phyloP scores from a whole-genome alignment of 2,888 invertebrate species.

The Archips crataeganus region DNA sequence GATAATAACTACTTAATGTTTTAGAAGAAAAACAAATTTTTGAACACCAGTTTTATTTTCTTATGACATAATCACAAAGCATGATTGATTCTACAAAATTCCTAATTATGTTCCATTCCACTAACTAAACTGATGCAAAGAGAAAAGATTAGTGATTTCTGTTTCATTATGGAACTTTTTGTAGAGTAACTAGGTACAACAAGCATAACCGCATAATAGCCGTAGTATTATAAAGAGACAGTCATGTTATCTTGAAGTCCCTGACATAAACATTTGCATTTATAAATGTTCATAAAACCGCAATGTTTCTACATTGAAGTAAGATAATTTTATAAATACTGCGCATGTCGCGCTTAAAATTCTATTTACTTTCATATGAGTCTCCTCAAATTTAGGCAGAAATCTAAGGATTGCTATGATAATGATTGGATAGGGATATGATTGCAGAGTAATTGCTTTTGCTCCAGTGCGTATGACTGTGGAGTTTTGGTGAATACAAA shows the following conservation, averaged over 20 bases:
- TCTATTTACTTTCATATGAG: neutral
- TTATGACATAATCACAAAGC: neutral
- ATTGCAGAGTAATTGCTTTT: no score
- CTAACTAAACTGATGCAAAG: neutral
- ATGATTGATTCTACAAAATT: neutral
- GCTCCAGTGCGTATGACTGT: no score
- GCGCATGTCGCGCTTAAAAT: slow-evolving; percentile 17
- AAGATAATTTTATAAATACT: slow-evolving; percentile 47
- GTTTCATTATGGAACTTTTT: neutral
- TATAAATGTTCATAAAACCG: slow-evolving; percentile 49
- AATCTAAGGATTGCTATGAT: neutral
- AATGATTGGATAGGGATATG: no score
- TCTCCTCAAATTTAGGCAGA: neutral
- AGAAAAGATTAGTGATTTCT: neutral
- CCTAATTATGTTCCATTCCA: neutral
- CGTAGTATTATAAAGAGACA: slow-evolving; percentile 43
- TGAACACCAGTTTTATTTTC: no score
- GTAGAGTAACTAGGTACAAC: neutral
- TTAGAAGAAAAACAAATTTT: neutral
- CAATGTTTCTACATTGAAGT: slow-evolving; percentile 50
- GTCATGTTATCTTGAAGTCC: slow-evolving; percentile 49
- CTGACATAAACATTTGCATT: slow-evolving; percentile 53
- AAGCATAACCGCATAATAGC: slow-evolving; percentile 9
- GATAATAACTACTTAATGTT: neutral
- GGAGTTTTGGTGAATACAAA: no score